Base-by-base conservation (phyloP, 2,888 invertebrate genomes). In the Agrotis puta region DNA sequence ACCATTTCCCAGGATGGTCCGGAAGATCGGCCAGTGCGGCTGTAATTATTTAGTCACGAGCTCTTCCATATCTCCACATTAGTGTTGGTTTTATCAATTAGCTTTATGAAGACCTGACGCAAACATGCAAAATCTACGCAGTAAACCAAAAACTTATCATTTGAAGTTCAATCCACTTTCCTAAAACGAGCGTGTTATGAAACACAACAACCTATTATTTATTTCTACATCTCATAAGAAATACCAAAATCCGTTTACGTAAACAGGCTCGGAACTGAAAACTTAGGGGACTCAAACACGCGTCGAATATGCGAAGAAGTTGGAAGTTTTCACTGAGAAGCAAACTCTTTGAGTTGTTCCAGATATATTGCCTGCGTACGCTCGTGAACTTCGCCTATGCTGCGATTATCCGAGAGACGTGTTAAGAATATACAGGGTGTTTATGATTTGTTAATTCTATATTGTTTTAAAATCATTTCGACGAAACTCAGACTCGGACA, bases 241-340 rank as follows among this genome's bases (percentile, higher is more conserved):
- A 77, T 84, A 70, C 67, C 64, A 72, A 84, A 84, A 84, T 84
- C 76, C 74, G 74, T 81, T 81, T 82, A 82, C 81, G 66, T 70
- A 80, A 82, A 84, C 80, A 79, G 62, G 66, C 64, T 45, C 20
- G 47, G 53, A 64, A 76, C 70, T 76, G 39, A 14, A 64, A 81
- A 82, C 62, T 82, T 80, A 14, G 54, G 20, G 22, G 81, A 75
- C 77, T 79, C 85, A 72, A 78, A 76, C 78, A 78, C 70, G 75
- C 78, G 64, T 59, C 62, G 76, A 72, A 74, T 81, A 81, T 79
- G 79, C 67, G 81, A 77, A 74, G 81, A 79, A 70, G 68, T 65
- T 24, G 24, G 43, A 81, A 85, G 71, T 83, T 77, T 75, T 73
- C 69, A 58, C 58, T 78, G 77, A 76, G 64, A 54, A 63, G 58